Base-by-base conservation (phyloP, 2,888 invertebrate genomes). In the Mantis religiosa region DNA sequence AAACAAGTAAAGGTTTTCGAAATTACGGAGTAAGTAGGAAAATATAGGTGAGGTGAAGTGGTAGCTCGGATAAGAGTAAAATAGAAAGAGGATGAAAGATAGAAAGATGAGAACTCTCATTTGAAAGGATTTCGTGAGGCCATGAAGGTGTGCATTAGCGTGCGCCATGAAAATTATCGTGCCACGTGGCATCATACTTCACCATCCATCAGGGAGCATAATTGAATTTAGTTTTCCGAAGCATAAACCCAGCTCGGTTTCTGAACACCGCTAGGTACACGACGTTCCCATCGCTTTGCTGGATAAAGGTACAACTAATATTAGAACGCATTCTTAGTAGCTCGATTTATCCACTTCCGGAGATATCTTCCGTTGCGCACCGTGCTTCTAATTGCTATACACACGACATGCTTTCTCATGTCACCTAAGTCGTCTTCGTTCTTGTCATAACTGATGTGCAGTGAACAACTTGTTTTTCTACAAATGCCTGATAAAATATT, bases 81-180 rank as follows among this genome's bases (percentile, higher is more conserved):
- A 4, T 71, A 71, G 54, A 71, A 71, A 71, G 54, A 82, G 27
- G 20, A 15, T 82, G 15, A 20, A n/a, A 30, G 47, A 25, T 85
- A 47, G 28, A 85, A 85, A 34, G 82, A 82, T 28, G 30, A 7
- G 82, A 87, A 87, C 82, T 41, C 54, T 71, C 54, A 71, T 25
- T 71, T 71, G 54, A 71, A 71, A 71, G 54, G 82, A 82, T 87
- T 87, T 87, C 82, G 82, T 87, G 87, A 34, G 28, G 41, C 54
- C 25, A 71, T 20, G 54, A 71, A 34, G 87, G 71, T 82, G 87
- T 4, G 20, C 82, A 27, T 30, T 87, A 87, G 87, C 87, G 87
- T 87, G 87, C 87, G 27, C 82, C 87, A 87, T 87, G 87, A 87
- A 82, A 71, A 34, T 87, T 30, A 82, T 87, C 87, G 87, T 87